Evolutionary conservation across 1,140 invertebrate species (phyloP).

Genomic region (Zaprionus africanus): DNA sequence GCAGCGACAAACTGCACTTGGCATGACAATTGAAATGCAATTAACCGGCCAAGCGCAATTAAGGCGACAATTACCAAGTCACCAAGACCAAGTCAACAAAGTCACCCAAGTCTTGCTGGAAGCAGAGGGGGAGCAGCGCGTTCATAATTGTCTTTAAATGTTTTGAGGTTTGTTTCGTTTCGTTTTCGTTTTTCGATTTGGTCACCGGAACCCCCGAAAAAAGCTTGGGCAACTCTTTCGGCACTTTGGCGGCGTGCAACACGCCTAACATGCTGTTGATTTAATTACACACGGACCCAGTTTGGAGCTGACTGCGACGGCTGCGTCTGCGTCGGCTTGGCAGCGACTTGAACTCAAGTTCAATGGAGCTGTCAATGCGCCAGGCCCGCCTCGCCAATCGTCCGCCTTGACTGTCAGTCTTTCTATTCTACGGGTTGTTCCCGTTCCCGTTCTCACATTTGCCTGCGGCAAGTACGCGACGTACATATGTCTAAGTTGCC

Average conservation of each 20-base stretch:
- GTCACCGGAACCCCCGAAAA: constrained; percentile 17
- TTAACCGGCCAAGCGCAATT: constrained; percentile 78
- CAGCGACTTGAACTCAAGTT: constrained; percentile 71
- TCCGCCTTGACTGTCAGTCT: neutral
- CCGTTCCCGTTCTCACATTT: constrained; percentile 26
- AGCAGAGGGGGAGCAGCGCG: neutral
- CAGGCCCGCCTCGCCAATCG: constrained; percentile 13
- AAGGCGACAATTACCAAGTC: constrained; percentile 70
- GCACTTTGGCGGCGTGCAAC: constrained; percentile 3
- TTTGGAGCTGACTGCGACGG: neutral
- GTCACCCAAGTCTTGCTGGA: constrained; percentile 43
- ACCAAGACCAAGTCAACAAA: constrained; percentile 30
- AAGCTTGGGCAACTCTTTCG: constrained; percentile 32
- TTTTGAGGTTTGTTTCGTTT: constrained; percentile 35
- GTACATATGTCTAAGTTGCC: neutral
- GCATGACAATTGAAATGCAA: constrained; percentile 81
- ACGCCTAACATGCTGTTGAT: constrained; percentile 40
- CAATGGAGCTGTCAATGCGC: constrained; percentile 66
- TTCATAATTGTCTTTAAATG: constrained; percentile 69
- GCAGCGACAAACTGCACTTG: constrained; percentile 54
- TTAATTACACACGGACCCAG: constrained; percentile 41
- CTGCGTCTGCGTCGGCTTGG: neutral
- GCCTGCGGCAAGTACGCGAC: neutral
- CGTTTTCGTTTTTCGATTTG: constrained; percentile 19
- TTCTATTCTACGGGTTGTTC: neutral